Evolutionary conservation across 1,140 invertebrate genomes (phyloP).

Genomic region (Papilio aristodemus): DNA sequence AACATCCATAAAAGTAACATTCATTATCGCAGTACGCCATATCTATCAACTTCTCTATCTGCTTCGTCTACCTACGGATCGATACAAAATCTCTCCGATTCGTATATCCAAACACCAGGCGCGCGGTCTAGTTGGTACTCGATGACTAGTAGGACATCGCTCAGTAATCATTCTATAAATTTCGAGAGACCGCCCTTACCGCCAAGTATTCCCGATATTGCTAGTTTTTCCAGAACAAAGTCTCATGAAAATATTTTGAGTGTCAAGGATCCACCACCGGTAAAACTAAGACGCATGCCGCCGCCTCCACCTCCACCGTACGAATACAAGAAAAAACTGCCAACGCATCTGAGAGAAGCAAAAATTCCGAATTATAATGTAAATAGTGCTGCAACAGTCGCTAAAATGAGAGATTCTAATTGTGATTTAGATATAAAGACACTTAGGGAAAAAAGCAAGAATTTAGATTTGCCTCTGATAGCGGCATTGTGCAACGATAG

Average conservation of each 20-base stretch:
- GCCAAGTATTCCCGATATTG: conserved; percentile 78
- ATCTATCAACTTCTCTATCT: conserved; percentile 84
- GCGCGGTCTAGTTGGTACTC: conserved; percentile 82
- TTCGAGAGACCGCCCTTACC: conserved; percentile 81
- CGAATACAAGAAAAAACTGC: conserved; percentile 78
- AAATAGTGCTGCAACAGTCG: conserved; percentile 50
- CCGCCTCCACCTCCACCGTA: conserved; percentile 88
- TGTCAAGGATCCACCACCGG: conserved; percentile 81
- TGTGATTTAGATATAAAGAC: conserved; percentile 88
- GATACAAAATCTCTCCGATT: conserved; percentile 87
- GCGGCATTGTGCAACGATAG: conserved; percentile 94
- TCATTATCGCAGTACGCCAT: conserved; percentile 90
- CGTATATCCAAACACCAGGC: conserved; percentile 83
- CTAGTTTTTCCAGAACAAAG: conserved; percentile 84
- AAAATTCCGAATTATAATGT: conserved; percentile 49
- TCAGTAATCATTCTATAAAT: conserved; percentile 80
- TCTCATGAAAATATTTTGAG: conserved; percentile 90
- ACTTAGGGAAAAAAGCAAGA: conserved; percentile 91
- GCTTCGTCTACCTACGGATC: conserved; percentile 86
- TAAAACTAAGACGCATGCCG: conserved; percentile 84
- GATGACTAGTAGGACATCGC: conserved; percentile 77
- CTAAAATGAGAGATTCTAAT: conserved; percentile 65
- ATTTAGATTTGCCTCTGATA: conserved; percentile 92
- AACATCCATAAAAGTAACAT: conserved; percentile 84
- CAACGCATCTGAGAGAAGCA: conserved; percentile 58